These are phyloP conservation scores for Pangasianodon hypophthalmus DNA, from an alignment of 2,113 vertebrate species.

Conservation along the genomic window DNA sequence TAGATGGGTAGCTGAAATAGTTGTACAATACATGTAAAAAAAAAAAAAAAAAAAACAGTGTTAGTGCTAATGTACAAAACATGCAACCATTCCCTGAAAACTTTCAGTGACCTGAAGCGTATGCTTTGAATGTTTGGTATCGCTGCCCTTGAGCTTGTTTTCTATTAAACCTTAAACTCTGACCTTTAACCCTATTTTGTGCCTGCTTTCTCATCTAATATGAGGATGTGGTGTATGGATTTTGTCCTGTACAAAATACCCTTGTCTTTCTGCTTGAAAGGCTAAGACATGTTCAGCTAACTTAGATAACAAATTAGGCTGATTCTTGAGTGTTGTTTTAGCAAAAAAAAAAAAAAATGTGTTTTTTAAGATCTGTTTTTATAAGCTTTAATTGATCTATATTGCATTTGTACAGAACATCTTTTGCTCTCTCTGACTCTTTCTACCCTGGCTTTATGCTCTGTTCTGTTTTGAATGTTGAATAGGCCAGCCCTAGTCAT, in stretches of 20 bases:
- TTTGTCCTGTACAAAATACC: constrained; percentile 35
- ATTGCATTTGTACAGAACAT: constrained; percentile 55
- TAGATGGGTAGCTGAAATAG: constrained; percentile 23
- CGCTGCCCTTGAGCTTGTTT: constrained; percentile 66
- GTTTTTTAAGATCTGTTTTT: constrained; percentile 47
- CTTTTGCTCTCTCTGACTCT: constrained; percentile 48
- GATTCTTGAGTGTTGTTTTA: constrained; percentile 48
- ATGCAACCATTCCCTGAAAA: constrained; percentile 12
- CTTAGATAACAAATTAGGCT: constrained; percentile 37
- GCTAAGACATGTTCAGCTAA: constrained; percentile 31
- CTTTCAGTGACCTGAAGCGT: constrained; percentile 66
- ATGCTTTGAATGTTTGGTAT: constrained; percentile 79
- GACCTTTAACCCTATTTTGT: constrained; percentile 61
- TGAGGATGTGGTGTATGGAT: constrained; percentile 26
- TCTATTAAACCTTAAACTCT: constrained; percentile 59
- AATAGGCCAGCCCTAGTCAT: constrained; percentile 71
- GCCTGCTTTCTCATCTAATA: constrained; percentile 65
- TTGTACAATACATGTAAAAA: constrained; percentile 41
- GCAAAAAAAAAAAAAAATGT: constrained; percentile 42
- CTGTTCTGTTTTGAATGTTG: constrained; percentile 58
- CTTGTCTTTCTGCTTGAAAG: constrained; percentile 38
- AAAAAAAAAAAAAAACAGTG: constrained; percentile 26
- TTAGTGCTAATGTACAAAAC: constrained; percentile 42
- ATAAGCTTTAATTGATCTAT: constrained; percentile 65
- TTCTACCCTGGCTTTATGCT: constrained; percentile 50